Conservation (phyloP, 2,888 invertebrate species). For the Drosophila macrospina region DNA sequence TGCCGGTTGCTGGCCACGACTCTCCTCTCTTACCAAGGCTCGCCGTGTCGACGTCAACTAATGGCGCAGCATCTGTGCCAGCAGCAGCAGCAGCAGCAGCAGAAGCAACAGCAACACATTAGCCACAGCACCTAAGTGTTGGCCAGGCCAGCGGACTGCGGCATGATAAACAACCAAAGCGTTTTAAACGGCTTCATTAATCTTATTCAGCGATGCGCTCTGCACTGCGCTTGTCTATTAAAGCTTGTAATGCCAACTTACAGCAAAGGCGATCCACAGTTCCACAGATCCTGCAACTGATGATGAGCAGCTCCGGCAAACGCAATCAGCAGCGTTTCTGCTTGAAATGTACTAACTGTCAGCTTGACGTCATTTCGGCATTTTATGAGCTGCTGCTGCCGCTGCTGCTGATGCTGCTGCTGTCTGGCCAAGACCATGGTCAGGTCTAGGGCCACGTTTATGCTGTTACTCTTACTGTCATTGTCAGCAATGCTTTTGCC, state of each 20-base stretch:
- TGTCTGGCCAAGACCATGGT: constrained; percentile 18
- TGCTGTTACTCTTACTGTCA: constrained; percentile 41
- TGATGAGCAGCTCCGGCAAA: constrained; percentile 62
- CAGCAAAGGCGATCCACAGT: constrained; percentile 25
- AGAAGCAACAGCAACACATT: no score
- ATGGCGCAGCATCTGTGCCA: constrained; percentile 59
- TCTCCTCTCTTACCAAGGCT: constrained; percentile 16
- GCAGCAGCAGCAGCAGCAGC: constrained; percentile 37
- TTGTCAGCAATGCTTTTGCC: constrained; percentile 29
- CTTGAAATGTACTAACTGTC: constrained; percentile 72
- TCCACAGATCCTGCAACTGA: constrained; percentile 31
- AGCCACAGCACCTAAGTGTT: constrained; percentile 57
- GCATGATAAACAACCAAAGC: constrained; percentile 84
- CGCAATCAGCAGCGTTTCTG: constrained; percentile 66
- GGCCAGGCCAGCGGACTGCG: constrained; percentile 19
- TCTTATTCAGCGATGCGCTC: constrained; percentile 79
- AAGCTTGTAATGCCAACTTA: constrained; percentile 70
- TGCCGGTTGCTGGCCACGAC: constrained; percentile 45
- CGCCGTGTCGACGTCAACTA: constrained; percentile 64
- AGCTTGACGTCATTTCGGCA: constrained; percentile 75
- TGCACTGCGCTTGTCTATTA: constrained; percentile 72
- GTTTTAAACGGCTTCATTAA: constrained; percentile 84
- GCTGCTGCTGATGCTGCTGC: constrained; percentile 20
- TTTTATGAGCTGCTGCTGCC: constrained; percentile 69
- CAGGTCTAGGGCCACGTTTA: constrained; percentile 10